Conservation (phyloP, 2,113 vertebrate species). For the Coptodon rendalli region DNA sequence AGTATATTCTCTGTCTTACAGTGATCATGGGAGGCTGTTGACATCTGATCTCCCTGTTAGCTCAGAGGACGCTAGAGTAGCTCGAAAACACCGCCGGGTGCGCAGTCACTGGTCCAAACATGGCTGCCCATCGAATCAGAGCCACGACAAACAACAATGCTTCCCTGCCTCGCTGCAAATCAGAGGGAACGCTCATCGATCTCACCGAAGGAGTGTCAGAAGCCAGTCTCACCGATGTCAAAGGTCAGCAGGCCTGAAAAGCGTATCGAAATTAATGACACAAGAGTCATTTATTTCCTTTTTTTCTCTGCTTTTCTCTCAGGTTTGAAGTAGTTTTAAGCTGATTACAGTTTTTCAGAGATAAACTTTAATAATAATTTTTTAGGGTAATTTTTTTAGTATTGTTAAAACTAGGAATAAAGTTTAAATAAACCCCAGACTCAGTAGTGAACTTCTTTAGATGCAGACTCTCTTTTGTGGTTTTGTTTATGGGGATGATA, state of each 20-base stretch:
- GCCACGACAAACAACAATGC: constrained; percentile 79
- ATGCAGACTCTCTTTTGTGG: neutral
- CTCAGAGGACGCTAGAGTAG: neutral
- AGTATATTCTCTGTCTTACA: constrained; percentile 32
- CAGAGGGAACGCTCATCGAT: constrained; percentile 91
- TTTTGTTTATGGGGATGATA: neutral
- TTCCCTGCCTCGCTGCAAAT: constrained; percentile 87
- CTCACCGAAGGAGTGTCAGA: constrained; percentile 80
- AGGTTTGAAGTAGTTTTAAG: neutral
- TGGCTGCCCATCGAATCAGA: constrained; percentile 94
- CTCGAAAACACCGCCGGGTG: neutral
- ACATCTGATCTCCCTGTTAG: neutral
- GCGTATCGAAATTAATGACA: neutral
- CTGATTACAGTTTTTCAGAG: neutral
- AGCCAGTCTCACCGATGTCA: constrained; percentile 80
- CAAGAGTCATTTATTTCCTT: neutral
- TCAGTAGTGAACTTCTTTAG: neutral
- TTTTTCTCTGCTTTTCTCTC: neutral
- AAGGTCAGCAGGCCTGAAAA: constrained; percentile 73
- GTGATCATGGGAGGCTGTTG: constrained; percentile 46
- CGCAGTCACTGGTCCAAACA: constrained; percentile 41
- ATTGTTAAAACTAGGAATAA: neutral
- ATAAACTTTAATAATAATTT: neutral
- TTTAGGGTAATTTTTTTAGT: neutral
- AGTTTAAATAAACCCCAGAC: neutral